Percentiles rank a stretch among this genome's conserved stretches.
Conservation (phyloP, 2,888 invertebrate genomes). For the Drosophila melanosoma region DNA sequence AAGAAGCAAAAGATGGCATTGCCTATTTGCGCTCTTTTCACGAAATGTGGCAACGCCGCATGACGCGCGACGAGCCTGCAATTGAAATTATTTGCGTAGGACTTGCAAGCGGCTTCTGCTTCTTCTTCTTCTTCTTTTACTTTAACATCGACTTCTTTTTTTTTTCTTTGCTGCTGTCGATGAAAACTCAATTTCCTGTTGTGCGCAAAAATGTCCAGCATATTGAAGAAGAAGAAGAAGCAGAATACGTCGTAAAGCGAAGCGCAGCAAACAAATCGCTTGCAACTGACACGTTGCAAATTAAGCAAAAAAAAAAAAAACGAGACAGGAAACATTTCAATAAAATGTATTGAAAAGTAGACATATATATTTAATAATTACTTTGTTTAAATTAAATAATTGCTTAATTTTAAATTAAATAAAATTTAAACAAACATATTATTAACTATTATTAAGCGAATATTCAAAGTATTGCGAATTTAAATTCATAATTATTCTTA, state of each 20-base stretch:
- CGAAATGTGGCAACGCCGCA: constrained; percentile 70
- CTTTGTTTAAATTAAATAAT: background rate
- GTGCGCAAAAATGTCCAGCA: constrained; percentile 68
- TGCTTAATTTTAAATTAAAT: background rate
- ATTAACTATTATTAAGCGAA: background rate
- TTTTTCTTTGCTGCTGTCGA: constrained; percentile 59
- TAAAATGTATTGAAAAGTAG: background rate
- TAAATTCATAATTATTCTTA: background rate
- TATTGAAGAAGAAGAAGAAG: constrained; percentile 16
- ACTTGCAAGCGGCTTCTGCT: constrained; percentile 24
- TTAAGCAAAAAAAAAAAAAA: constrained; percentile 37
- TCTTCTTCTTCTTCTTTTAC: constrained; percentile 1
- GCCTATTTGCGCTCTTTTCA: constrained; percentile 36
- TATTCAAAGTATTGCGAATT: background rate
- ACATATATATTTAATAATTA: background rate
- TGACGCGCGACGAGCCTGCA: constrained; percentile 54
- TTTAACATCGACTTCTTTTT: constrained; percentile 1
- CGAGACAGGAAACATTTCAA: constrained; percentile 1
- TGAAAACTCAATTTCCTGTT: constrained; percentile 80
- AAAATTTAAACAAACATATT: background rate
- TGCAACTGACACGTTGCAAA: constrained; percentile 78
- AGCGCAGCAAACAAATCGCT: constrained; percentile 22
- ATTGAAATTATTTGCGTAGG: constrained; percentile 75
- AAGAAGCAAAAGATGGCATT: constrained; percentile 14
- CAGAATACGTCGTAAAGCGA: background rate